These are phyloP conservation scores for Antennarius striatus DNA, from an alignment of 2,113 vertebrate genomes.

Conservation along the genomic window DNA sequence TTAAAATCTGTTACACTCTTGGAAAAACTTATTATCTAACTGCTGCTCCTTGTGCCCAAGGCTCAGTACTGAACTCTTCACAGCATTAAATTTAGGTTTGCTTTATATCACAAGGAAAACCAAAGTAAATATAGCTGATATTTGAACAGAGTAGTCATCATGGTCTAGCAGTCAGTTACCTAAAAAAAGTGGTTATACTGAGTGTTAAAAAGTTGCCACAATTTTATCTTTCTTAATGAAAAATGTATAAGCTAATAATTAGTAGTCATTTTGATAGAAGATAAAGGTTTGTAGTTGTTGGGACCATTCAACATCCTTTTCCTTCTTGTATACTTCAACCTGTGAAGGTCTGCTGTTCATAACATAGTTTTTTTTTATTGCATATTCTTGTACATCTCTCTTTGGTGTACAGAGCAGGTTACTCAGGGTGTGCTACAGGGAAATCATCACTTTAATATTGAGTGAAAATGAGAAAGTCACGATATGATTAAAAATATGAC, in stretches of 20 bases:
- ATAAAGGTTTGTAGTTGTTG: slow-evolving; percentile 2
- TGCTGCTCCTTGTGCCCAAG: not conserved
- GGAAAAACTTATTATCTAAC: not conserved
- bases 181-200: not conserved
- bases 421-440: slow-evolving; percentile 18
- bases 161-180: not conserved
- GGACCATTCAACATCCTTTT: slow-evolving; percentile 13
- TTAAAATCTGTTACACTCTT: not conserved
- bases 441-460: slow-evolving; percentile 43
- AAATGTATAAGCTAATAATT: not conserved
- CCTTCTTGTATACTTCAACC: not conserved
- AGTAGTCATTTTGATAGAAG: no score
- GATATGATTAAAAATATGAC: slow-evolving; percentile 35
- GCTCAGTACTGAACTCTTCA: not conserved
- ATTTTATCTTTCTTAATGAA: not conserved
- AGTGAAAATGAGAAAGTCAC: slow-evolving; percentile 25
- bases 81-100: not conserved
- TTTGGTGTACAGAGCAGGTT: slow-evolving; percentile 8
- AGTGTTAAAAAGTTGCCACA: no score
- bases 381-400: slow-evolving; percentile 11
- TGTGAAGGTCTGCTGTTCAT: slow-evolving; percentile 9
- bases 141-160: not conserved
- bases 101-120: not conserved
- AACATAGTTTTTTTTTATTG: slow-evolving; percentile 17
- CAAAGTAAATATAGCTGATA: not conserved